These are phyloP conservation scores for Condylostylus longicornis DNA, from an alignment of 1,140 invertebrate species.

Conservation along the genomic window DNA sequence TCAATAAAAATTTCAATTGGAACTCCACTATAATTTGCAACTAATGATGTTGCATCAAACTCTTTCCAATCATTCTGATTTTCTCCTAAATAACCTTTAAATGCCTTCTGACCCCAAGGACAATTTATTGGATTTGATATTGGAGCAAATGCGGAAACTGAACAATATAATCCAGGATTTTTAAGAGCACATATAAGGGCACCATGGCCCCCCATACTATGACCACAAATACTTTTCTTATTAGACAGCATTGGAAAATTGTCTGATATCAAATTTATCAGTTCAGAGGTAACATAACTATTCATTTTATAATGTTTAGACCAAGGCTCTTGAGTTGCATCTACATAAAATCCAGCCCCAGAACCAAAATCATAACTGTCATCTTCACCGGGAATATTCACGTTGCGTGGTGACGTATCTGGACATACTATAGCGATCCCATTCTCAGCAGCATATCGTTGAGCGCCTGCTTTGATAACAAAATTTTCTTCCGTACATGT, in stretches of 20 bases:
- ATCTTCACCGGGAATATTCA: conserved; percentile 77
- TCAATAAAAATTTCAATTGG: conserved; percentile 74
- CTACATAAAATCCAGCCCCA: conserved; percentile 91
- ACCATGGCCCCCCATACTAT: conserved; percentile 96
- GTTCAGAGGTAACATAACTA: conserved; percentile 85
- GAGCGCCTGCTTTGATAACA: conserved; percentile 86
- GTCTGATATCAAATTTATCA: conserved; percentile 58
- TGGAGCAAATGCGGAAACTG: conserved; percentile 92
- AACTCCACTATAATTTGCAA: conserved; percentile 72
- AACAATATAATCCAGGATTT: conserved; percentile 78
- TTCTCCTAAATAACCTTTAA: conserved; percentile 72
- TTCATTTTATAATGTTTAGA: conserved; percentile 91
- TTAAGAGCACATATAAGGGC: conserved; percentile 83
- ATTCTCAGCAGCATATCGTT: conserved; percentile 61
- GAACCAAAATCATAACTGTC: conserved; percentile 88
- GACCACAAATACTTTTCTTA: conserved; percentile 69
- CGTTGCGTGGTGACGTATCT: conserved; percentile 88
- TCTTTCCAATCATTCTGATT: conserved; percentile 53
- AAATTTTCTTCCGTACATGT: conserved; percentile 95
- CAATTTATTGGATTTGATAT: conserved; percentile 78
- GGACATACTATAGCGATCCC: conserved; percentile 66
- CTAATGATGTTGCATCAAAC: conserved; percentile 80
- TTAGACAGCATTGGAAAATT: conserved; percentile 51
- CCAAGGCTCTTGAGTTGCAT: conserved; percentile 86
- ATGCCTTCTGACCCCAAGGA: conserved; percentile 79